phyloP scores from a whole-genome alignment of 1,140 invertebrate species.

The Rhopalosiphum maidis region DNA sequence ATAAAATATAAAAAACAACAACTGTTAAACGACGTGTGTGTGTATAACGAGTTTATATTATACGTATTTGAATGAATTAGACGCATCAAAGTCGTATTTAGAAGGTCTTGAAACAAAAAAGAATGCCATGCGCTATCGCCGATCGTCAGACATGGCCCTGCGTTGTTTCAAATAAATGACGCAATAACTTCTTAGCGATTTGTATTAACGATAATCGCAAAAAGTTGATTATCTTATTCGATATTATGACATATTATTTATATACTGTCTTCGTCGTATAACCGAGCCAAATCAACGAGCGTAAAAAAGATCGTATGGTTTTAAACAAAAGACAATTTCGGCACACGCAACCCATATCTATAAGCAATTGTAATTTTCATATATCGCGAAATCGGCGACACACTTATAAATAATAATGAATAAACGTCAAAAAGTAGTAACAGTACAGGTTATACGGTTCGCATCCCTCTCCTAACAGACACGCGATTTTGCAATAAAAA shows the following conservation, averaged over 20 bases:
- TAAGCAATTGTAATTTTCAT: not conserved
- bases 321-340: not conserved
- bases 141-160: not conserved
- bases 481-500: not conserved
- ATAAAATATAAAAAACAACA: not conserved
- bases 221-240: not conserved
- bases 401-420: not conserved
- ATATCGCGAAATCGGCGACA: not conserved
- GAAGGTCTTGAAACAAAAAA: conserved; percentile 35
- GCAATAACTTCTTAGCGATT: not conserved
- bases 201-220: not conserved
- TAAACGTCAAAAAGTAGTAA: not conserved
- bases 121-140: not conserved
- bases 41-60: not conserved
- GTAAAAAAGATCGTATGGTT: not conserved
- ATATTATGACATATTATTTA: not conserved
- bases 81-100: not conserved
- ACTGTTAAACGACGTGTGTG: not conserved
- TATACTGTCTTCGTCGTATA: not conserved
- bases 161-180: conserved; percentile 17
- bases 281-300: not conserved
- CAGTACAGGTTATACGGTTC: not conserved
- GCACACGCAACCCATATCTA: not conserved
- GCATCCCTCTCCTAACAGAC: not conserved
- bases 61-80: not conserved